These are phyloP conservation scores for Propithecus coquereli DNA, from an alignment of 2,113 vertebrate genomes.

Conservation along the genomic window DNA sequence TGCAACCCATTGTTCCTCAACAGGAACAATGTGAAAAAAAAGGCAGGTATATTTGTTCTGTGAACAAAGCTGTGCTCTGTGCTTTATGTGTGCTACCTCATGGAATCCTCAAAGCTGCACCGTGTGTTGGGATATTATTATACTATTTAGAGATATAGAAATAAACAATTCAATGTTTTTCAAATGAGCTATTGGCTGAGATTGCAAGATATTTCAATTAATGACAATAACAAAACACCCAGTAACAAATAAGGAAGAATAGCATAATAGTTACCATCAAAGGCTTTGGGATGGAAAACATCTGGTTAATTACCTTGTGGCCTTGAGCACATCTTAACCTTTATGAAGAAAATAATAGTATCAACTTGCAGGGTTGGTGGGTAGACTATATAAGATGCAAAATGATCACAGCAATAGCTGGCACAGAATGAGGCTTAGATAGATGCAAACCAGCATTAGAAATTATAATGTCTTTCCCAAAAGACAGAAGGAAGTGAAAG, in stretches of 20 bases:
- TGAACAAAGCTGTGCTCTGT: neutral
- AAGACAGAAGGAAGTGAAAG: neutral
- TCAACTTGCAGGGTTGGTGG: neutral
- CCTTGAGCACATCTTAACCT: neutral
- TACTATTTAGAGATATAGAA: neutral
- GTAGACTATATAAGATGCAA: neutral
- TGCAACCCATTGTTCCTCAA: too few species aligned
- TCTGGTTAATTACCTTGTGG: neutral
- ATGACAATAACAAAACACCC: neutral
- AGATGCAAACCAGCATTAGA: neutral
- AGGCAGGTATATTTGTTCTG: neutral
- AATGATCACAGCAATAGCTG: neutral
- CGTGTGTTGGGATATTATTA: fast-evolving
- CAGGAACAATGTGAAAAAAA: neutral
- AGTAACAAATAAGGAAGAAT: neutral
- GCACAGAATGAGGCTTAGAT: neutral
- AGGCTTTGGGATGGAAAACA: neutral
- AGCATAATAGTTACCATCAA: neutral
- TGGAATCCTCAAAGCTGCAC: neutral
- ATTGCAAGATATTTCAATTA: neutral
- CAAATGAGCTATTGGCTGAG: neutral
- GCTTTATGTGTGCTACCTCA: neutral
- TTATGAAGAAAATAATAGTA: neutral
- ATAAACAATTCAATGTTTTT: neutral
- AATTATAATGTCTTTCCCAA: neutral